Evolutionary conservation across 2,888 invertebrate genomes (phyloP).

Genomic region (Eupithecia subumbrata): DNA sequence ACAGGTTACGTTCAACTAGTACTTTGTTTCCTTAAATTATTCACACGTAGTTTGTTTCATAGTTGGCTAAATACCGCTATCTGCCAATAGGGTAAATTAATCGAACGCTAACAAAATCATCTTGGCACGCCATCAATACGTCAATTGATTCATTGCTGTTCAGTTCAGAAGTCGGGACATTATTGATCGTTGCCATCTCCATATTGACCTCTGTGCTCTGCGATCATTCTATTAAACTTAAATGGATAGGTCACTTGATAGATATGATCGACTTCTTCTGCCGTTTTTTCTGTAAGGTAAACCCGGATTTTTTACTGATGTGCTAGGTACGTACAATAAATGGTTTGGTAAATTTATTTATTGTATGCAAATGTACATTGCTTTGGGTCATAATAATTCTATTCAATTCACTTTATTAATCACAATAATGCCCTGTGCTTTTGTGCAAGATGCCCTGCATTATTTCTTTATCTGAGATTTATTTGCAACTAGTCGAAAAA

Average conservation of each 20-base stretch:
- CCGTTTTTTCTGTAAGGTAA: background rate
- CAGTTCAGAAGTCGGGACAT: slow-evolving; percentile 70
- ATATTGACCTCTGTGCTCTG: slow-evolving; percentile 67
- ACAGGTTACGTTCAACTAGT: too few relatives aligned
- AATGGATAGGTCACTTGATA: background rate
- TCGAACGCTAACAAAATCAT: slow-evolving; percentile 48
- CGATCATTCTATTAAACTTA: slow-evolving; percentile 65
- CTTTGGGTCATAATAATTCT: background rate
- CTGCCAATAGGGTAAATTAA: slow-evolving; percentile 7
- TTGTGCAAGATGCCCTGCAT: background rate
- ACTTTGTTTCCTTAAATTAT: too few relatives aligned
- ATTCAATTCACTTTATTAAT: too few relatives aligned
- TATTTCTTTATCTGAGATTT: background rate
- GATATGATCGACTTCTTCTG: background rate
- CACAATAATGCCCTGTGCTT: background rate
- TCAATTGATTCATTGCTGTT: slow-evolving; percentile 74
- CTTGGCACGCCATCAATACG: slow-evolving; percentile 56
- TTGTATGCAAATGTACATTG: background rate
- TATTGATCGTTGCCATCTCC: slow-evolving; percentile 71
- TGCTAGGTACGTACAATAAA: too few relatives aligned
- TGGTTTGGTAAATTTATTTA: background rate
- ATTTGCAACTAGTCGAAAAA: background rate
- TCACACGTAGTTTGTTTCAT: too few relatives aligned
- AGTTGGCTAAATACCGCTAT: background rate
- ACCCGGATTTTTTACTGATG: background rate